Base-by-base conservation (phyloP, 2,797 vertebrate genomes). In the Lepus oiostolus region DNA sequence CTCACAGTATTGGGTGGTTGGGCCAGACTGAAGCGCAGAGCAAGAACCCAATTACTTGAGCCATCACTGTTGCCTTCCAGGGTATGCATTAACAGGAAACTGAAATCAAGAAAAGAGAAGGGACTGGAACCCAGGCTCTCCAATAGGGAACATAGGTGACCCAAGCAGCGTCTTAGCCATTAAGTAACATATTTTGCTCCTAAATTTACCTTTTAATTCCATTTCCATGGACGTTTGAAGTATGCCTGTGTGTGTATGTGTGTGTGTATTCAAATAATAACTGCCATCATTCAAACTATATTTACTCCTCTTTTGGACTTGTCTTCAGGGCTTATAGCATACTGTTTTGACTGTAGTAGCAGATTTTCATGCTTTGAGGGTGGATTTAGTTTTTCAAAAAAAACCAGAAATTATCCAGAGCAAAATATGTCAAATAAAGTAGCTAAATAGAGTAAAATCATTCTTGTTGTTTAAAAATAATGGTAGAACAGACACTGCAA, bases 381-480 rank as follows among this genome's bases (percentile, higher is more conserved):
- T 81, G 58, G 65, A 86, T 47, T 89, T 92, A 75, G 32, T 74
- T 93, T 90, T 85, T 77, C 10, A 84, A 76, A 89, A 89, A 86
- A 7, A 90, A 50, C 24, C n/a, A 58, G 42, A 96, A 93, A 83
- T 74, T 74, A 84, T 65, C 42, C 30, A 93, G 71, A 95, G 70
- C 5, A 81, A 84, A 91, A 60, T 74, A 42, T 91, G 19, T 93
- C 38, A 88, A 93, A 81, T 88, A 88, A 30, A 26, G 35, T 38
- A 91, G 58, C 11, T 82, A 70, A 62, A 83, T 28, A 71, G 54
- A 16, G 35, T 62, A 85, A 93, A 94, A 70, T 93, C 22, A 81
- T 80, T 95, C 72, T 90, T 85, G 2, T 75, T 90, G 6, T 63
- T 87, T 58, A 67, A 91, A 93, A 95, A 89, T 85, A 83, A 80